Percentiles rank a stretch among this genome's conserved stretches.
Conservation (phyloP, 2,888 invertebrate genomes). For the Dasypolia templi region DNA sequence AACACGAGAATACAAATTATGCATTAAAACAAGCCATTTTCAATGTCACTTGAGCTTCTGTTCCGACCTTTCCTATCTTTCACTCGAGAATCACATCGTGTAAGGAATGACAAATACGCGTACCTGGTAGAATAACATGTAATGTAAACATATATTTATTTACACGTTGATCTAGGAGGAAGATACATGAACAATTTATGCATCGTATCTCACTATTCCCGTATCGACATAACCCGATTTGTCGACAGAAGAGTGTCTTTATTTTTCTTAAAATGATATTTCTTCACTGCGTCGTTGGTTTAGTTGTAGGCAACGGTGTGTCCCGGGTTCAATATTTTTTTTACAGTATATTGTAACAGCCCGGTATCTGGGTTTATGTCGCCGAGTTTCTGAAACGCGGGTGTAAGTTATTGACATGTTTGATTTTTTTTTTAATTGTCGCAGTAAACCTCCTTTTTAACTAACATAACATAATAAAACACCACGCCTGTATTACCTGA, state of each 20-base stretch:
- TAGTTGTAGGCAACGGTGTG: background rate
- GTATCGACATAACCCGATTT: constrained; percentile 26
- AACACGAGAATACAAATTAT: no score
- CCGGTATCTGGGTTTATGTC: background rate
- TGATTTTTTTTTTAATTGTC: no score
- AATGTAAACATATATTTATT: constrained; percentile 59
- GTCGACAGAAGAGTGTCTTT: constrained; percentile 1
- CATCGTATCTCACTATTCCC: constrained; percentile 17
- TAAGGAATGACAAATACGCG: constrained; percentile 56
- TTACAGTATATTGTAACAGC: background rate
- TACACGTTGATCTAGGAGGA: constrained; percentile 32
- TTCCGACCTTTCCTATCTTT: constrained; percentile 19
- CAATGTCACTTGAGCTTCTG: constrained; percentile 38
- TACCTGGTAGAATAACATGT: constrained; percentile 44
- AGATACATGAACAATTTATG: constrained; percentile 24
- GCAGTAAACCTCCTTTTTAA: no score
- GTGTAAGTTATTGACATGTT: no score
- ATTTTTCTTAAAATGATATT: no score
- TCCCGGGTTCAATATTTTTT: background rate
- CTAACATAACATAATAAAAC: no score
- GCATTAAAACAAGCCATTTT: constrained; percentile 11
- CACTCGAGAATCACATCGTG: constrained; percentile 46
- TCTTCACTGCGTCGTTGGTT: background rate
- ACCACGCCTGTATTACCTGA: no score
- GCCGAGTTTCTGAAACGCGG: background rate